Evolutionary conservation across 2,888 invertebrate species (phyloP).

Genomic region (Chloromyia formosa): DNA sequence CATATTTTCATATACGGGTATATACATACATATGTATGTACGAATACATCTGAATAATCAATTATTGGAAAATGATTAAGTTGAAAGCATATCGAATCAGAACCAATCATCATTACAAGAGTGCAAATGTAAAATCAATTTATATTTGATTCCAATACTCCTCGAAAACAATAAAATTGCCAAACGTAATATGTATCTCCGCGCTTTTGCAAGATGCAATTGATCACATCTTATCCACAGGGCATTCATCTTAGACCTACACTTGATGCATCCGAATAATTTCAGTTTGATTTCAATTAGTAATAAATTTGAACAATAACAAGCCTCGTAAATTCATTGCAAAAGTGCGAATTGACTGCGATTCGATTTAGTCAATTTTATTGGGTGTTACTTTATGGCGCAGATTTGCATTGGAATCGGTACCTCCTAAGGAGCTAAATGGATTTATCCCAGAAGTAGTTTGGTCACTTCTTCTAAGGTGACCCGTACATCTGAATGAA

Average conservation of each 20-base stretch:
- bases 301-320: conserved; percentile 51
- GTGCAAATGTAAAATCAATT: conserved; percentile 17
- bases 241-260: background rate
- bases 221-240: conserved; percentile 16
- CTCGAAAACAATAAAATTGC: background rate
- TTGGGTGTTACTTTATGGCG: conserved; percentile 50
- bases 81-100: background rate
- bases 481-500: background rate
- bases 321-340: conserved; percentile 45
- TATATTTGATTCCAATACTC: conserved; percentile 14
- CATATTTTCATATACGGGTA: too few species aligned
- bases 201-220: background rate
- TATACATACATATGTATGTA: too few species aligned
- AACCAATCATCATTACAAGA: background rate
- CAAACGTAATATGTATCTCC: background rate
- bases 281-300: conserved; percentile 50
- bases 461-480: too few species aligned
- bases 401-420: conserved; percentile 47
- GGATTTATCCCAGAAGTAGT: background rate
- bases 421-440: conserved; percentile 45
- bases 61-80: too few species aligned
- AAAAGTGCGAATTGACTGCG: conserved; percentile 34
- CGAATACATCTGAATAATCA: too few species aligned
- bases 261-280: conserved; percentile 8
- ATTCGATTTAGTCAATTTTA: conserved; percentile 48